Percentiles rank a stretch among this genome's conserved stretches.
These are phyloP conservation scores for Acanthopagrus latus DNA, from an alignment of 2,797 vertebrate species.

Conservation along the genomic window DNA sequence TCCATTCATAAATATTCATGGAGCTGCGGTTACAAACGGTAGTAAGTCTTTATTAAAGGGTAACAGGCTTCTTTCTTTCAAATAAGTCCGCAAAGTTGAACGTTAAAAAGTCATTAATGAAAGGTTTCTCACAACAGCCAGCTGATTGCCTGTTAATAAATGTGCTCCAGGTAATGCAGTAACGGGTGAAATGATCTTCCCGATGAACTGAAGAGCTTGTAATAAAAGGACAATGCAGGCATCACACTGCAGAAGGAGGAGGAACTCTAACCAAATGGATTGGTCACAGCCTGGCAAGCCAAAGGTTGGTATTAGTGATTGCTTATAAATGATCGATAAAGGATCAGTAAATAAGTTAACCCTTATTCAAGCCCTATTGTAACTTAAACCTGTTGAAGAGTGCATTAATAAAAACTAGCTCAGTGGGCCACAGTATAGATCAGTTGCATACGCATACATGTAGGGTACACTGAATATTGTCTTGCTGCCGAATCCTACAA, in stretches of 20 bases:
- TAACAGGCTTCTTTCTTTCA: not conserved
- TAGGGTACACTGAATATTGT: not conserved
- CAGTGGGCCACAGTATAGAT: not conserved
- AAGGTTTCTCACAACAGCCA: not conserved
- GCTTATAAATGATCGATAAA: not conserved
- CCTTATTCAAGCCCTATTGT: not conserved
- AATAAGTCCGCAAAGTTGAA: not conserved
- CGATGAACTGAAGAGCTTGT: not conserved
- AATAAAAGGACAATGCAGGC: not conserved
- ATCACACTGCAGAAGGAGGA: not conserved
- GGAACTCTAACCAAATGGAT: not conserved
- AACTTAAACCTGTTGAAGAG: not conserved
- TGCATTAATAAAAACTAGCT: not conserved
- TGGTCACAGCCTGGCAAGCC: not conserved
- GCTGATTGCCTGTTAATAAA: not conserved
- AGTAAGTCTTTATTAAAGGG: not conserved
- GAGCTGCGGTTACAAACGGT: not conserved
- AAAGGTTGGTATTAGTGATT: not conserved
- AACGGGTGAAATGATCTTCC: not conserved
- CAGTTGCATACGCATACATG: not conserved
- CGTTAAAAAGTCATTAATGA: conserved; percentile 2
- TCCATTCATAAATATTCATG: conserved; percentile 18
- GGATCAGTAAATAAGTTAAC: not conserved
- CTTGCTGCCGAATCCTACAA: no score
- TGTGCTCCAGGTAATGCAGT: not conserved